phyloP scores from a whole-genome alignment of 2,113 vertebrate genomes.

The Cynocephalus volans region DNA sequence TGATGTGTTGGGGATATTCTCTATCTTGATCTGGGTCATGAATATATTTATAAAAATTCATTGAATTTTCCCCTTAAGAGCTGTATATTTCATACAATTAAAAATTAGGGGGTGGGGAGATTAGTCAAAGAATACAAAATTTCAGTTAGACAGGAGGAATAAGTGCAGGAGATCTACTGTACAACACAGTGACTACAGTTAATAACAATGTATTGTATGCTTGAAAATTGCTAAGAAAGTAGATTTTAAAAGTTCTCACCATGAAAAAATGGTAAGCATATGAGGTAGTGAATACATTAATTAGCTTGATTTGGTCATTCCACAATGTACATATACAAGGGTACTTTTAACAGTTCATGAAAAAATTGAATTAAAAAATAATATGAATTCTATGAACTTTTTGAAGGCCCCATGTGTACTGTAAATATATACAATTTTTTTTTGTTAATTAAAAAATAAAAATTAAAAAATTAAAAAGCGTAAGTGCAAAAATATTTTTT shows the following conservation, averaged over 20 bases:
- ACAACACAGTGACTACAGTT: neutral
- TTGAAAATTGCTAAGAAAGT: neutral
- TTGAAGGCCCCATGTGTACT: too few species aligned
- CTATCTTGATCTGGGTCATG: neutral
- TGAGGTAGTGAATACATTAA: neutral
- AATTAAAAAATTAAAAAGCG: neutral
- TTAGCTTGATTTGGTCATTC: neutral
- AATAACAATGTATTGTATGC: neutral
- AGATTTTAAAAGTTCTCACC: neutral
- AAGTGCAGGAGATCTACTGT: neutral
- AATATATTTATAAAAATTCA: neutral
- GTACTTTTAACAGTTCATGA: too few species aligned
- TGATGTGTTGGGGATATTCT: neutral
- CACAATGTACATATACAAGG: neutral
- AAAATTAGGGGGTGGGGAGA: neutral
- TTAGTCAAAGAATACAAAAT: conserved; percentile 13
- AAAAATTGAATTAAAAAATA: too few species aligned
- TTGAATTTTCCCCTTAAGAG: neutral
- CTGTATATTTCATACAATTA: neutral
- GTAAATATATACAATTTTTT: neutral
- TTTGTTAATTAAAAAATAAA: conserved; percentile 40
- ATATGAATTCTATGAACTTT: too few species aligned
- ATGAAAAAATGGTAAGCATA: neutral
- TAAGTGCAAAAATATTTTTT: too few species aligned
- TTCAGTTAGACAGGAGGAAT: neutral